Percentiles rank a stretch among this genome's conserved stretches.
Conservation (phyloP, 1,140 invertebrate genomes). For the Calephelis nemesis region DNA sequence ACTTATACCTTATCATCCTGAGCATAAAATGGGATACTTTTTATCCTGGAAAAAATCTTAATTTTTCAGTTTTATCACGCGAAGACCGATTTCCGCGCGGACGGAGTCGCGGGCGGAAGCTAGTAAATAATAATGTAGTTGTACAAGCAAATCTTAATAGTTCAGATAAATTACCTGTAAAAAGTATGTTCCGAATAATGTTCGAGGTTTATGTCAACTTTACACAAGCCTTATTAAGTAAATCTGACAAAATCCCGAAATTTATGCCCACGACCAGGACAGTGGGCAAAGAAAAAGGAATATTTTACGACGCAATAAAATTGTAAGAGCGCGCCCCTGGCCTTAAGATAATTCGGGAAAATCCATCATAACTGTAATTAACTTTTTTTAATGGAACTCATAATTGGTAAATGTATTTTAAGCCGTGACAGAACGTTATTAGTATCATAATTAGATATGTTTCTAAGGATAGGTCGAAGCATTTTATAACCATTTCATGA, state of each 20-base stretch:
- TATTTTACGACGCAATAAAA: slow-evolving; percentile 60
- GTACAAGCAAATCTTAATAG: background rate
- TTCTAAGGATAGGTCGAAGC: background rate
- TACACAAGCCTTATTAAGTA: slow-evolving; percentile 65
- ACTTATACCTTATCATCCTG: too few species aligned
- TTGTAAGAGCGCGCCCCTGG: slow-evolving; percentile 44
- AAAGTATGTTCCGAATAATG: slow-evolving; percentile 49
- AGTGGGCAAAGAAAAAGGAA: slow-evolving; percentile 40
- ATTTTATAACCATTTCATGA: background rate
- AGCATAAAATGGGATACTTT: too few species aligned
- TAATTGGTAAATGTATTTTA: slow-evolving; percentile 22
- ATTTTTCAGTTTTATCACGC: too few species aligned
- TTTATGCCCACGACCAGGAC: slow-evolving; percentile 55
- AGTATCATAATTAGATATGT: slow-evolving; percentile 14
- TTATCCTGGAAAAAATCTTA: too few species aligned
- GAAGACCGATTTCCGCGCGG: too few species aligned
- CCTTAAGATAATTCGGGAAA: slow-evolving; percentile 47
- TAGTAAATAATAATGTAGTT: too few species aligned
- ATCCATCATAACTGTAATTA: slow-evolving; percentile 58
- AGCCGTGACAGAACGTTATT: slow-evolving; percentile 22
- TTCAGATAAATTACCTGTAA: background rate
- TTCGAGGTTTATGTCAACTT: slow-evolving; percentile 68
- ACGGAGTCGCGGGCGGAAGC: too few species aligned
- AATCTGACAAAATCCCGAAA: slow-evolving; percentile 65
- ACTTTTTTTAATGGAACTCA: slow-evolving; percentile 26